Base-by-base conservation (phyloP, 2,113 vertebrate genomes). In the Gnathonemus echidnorhynchus region DNA sequence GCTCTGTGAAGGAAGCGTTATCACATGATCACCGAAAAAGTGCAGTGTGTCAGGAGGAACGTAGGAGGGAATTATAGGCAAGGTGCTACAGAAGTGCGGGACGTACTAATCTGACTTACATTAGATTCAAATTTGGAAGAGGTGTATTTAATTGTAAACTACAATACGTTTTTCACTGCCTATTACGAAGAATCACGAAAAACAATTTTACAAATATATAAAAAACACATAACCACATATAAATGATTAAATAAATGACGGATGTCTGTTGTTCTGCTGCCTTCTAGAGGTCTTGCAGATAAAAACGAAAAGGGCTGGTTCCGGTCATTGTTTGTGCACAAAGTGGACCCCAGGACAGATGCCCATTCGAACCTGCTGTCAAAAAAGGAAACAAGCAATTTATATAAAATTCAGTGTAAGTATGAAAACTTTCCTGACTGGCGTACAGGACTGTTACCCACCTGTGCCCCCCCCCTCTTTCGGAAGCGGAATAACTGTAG, bases 351-450 rank as follows among this genome's bases (percentile, higher is more conserved):
- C 58, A 97, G 98, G 92, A 99, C 97, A 95, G 98, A 99, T 0
- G 97, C 98, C 1, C 98, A 99, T 93, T 99, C 98, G 91, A 99
- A 97, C 93, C 96, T 99, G 87, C 95, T 99, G 89, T 98, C 98
- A 91, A 99, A 99, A 95, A 97, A 95, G 93, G 98, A 98, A 93
- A 98, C 97, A 92, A 99, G 97, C 93, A 97, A 95, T 95, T 96
- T 99, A 91, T 99, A 99, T 92, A 99, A 99, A 94, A 98, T 99
- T 86, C 98, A 99, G 89, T 98, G 98, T 99, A 93, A 90, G 94
- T 88, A 58, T n/a, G 49, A n/a, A 80, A 27, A 31, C 13, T 27
- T 45, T 83, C 49, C 31, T 48, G 27, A 62, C 48, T 52, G 9
- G 10, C 31, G n/a, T 13, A 31, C 74, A 13, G 24, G 21, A 58